These are phyloP conservation scores for Nipponia nippon DNA, from an alignment of 2,113 vertebrate species.

Conservation along the genomic window DNA sequence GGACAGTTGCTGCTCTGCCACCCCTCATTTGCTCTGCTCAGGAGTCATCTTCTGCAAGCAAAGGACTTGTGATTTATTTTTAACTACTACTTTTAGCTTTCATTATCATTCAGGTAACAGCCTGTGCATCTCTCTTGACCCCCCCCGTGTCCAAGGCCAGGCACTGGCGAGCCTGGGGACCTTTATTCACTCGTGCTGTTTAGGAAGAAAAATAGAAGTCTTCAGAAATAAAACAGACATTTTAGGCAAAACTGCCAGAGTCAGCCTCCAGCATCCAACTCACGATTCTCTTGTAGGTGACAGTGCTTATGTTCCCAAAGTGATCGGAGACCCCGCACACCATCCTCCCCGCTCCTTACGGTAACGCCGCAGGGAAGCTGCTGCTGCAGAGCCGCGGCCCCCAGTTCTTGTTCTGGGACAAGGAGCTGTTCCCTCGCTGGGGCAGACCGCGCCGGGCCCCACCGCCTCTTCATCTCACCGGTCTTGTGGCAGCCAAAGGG, in stretches of 20 bases:
- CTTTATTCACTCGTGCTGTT: not conserved
- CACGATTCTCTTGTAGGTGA: accelerated
- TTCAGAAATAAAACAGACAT: not conserved
- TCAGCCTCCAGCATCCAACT: not conserved
- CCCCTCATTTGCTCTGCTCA: not conserved
- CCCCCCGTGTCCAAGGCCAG: not conserved
- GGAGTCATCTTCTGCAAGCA: not conserved
- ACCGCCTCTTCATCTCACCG: accelerated
- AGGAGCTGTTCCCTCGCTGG: not conserved
- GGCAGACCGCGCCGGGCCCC: accelerated
- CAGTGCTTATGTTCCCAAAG: not conserved
- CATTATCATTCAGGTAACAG: not conserved
- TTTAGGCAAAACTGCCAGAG: not conserved
- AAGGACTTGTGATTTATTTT: not conserved
- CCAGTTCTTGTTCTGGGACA: not conserved
- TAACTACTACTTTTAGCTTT: not conserved
- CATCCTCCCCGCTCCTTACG: not conserved
- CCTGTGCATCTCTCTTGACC: accelerated
- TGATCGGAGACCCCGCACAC: accelerated
- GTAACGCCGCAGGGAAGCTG: accelerated
- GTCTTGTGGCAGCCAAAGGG: not conserved
- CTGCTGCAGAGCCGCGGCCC: not conserved
- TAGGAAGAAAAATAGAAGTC: not conserved
- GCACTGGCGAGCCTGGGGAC: no score
- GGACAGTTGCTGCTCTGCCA: not conserved